Conservation (phyloP, 2,888 invertebrate genomes). For the Caenorhabditis becei region DNA sequence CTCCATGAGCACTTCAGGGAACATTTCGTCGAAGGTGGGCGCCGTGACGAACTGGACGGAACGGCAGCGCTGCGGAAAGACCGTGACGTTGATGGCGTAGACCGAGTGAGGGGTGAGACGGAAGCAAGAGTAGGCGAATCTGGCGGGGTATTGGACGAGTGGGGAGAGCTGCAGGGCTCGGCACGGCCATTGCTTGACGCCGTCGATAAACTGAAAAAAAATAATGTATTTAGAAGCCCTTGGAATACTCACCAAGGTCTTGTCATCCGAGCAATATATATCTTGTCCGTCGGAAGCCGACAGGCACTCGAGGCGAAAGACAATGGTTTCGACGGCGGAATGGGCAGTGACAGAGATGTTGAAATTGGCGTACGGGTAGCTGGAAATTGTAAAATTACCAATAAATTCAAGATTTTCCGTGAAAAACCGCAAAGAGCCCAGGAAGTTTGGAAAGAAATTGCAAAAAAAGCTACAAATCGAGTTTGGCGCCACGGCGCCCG, state of each 20-base stretch:
- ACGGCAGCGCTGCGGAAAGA: slow-evolving; percentile 71
- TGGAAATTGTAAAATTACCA: no score
- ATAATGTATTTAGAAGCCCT: not conserved
- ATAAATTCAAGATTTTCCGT: no score
- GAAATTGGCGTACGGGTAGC: slow-evolving; percentile 71
- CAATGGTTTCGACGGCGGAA: slow-evolving; percentile 51
- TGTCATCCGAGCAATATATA: slow-evolving; percentile 72
- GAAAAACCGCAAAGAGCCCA: no score
- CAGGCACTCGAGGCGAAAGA: slow-evolving; percentile 71
- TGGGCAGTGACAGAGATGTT: slow-evolving; percentile 66
- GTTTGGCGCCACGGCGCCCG: no score
- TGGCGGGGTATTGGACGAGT: slow-evolving; percentile 36
- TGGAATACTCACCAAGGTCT: slow-evolving; percentile 12
- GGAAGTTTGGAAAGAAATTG: no score
- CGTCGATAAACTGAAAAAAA: slow-evolving; percentile 37
- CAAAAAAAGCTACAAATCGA: no score
- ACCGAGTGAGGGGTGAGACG: slow-evolving; percentile 69
- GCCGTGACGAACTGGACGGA: slow-evolving; percentile 59
- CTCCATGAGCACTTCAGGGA: slow-evolving; percentile 56
- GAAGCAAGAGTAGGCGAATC: slow-evolving; percentile 74
- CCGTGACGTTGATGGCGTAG: slow-evolving; percentile 72
- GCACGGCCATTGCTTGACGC: slow-evolving; percentile 47
- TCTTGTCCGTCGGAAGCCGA: slow-evolving; percentile 69
- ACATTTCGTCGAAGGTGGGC: slow-evolving; percentile 63
- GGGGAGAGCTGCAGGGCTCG: slow-evolving; percentile 19